A percentile compares a stretch with the other conserved stretches of the same genome.
Conservation (phyloP, 2,113 vertebrate species). For the Eretmochelys imbricata region DNA sequence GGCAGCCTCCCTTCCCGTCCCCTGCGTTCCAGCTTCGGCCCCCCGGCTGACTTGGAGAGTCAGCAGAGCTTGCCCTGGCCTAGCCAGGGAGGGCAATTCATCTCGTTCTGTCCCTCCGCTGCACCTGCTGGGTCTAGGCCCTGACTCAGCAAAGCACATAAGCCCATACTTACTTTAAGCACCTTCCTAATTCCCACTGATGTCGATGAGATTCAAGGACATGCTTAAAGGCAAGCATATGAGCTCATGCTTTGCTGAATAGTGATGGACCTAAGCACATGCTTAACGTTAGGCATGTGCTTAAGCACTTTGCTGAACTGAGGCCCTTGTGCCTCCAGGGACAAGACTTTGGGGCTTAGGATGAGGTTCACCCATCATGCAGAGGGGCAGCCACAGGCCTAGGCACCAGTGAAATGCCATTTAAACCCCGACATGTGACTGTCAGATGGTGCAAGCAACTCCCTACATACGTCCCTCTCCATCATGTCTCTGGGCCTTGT, state of each 20-base stretch:
- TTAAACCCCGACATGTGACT: rapidly evolving
- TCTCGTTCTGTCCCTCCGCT: background rate
- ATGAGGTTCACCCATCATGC: rapidly evolving
- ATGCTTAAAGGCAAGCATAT: background rate
- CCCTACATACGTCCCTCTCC: rapidly evolving
- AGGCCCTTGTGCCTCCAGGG: background rate
- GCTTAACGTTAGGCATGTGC: background rate
- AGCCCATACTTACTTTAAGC: background rate
- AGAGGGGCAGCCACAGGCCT: background rate
- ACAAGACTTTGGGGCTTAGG: background rate
- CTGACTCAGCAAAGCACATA: background rate
- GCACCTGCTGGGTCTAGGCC: background rate
- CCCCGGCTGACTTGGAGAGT: background rate
- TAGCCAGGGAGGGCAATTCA: background rate
- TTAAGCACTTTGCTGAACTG: background rate
- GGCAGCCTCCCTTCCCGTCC: too few species aligned
- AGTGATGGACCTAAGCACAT: background rate
- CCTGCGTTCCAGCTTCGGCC: too few species aligned
- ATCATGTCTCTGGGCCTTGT: background rate
- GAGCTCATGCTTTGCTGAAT: background rate
- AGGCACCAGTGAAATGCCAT: background rate
- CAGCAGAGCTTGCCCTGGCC: background rate
- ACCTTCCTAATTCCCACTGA: background rate
- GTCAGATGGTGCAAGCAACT: rapidly evolving
- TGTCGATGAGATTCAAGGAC: background rate